Percentiles rank a stretch among this genome's conserved stretches.
These are phyloP conservation scores for Drosophila colorata DNA, from an alignment of 2,888 invertebrate genomes.

Conservation along the genomic window DNA sequence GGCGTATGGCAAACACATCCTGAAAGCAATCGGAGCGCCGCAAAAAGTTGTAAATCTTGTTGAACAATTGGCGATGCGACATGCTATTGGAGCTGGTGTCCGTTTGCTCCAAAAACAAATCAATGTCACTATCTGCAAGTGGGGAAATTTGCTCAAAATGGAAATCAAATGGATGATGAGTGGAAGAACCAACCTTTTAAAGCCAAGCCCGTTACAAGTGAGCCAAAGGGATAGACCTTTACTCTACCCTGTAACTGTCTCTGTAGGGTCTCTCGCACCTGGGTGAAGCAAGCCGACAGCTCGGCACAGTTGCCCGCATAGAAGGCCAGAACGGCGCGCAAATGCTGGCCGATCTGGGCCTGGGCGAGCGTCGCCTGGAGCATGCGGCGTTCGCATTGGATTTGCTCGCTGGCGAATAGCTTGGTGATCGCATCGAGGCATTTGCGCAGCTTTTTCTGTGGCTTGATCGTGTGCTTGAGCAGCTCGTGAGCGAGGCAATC, in stretches of 20 bases:
- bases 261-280: conserved; percentile 66
- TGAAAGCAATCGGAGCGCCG: conserved; percentile 86
- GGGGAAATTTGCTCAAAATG: background rate
- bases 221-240: conserved; percentile 89
- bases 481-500: conserved; percentile 81
- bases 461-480: conserved; percentile 61
- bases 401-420: conserved; percentile 52
- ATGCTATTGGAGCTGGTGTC: conserved; percentile 4
- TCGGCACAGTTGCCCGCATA: conserved; percentile 58
- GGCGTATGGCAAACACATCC: conserved; percentile 88
- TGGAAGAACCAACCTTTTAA: conserved; percentile 85
- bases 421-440: conserved; percentile 59
- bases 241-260: conserved; percentile 70
- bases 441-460: conserved; percentile 59
- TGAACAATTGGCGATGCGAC: conserved; percentile 73
- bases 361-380: conserved; percentile 48
- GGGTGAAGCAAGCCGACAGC: conserved; percentile 59
- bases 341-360: conserved; percentile 52
- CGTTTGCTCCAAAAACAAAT: conserved; percentile 87
- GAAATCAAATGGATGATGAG: background rate
- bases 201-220: conserved; percentile 90
- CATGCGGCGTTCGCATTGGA: conserved; percentile 48
- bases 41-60: conserved; percentile 85
- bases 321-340: conserved; percentile 61
- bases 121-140: conserved; percentile 88